Percentiles rank a stretch among this genome's conserved stretches.
Conservation (phyloP, 1,140 invertebrate species). For the Drosophila athabasca region DNA sequence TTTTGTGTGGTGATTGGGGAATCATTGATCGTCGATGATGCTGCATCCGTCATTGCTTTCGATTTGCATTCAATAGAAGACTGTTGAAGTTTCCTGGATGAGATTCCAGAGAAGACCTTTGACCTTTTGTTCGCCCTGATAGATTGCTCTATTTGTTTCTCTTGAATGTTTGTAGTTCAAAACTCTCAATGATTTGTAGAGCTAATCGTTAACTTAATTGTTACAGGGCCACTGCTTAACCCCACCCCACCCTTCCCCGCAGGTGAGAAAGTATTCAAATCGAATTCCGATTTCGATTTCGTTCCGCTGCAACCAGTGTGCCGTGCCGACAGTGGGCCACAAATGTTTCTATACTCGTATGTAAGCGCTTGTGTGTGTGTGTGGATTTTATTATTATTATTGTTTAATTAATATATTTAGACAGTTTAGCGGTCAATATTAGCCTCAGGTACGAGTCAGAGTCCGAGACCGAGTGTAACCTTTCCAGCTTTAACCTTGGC, state of each 20-base stretch:
- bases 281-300: conserved; percentile 1
- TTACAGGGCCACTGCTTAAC: conserved; percentile 33
- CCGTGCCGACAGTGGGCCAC: conserved; percentile 5
- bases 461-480: conserved; percentile 38
- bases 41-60: conserved; percentile 16
- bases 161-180: no score
- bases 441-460: conserved; percentile 35
- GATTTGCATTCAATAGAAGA: conserved; percentile 38
- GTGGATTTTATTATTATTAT: conserved; percentile 56
- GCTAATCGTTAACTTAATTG: conserved; percentile 35
- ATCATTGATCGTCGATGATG: background rate
- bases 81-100: no score
- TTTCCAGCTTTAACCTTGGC: conserved; percentile 62
- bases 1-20: background rate
- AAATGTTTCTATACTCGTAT: conserved; percentile 13
- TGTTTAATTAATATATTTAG: conserved; percentile 77
- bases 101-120: no score
- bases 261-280: conserved; percentile 37
- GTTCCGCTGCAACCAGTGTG: conserved; percentile 39
- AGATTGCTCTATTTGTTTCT: no score
- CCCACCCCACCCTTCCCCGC: background rate
- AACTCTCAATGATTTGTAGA: background rate
- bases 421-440: conserved; percentile 68
- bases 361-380: background rate
- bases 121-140: no score